Evolutionary conservation across 2,888 invertebrate species (phyloP), one percentile per base, ranked within the genome.

Genomic region (Serrognathus titanus): DNA sequence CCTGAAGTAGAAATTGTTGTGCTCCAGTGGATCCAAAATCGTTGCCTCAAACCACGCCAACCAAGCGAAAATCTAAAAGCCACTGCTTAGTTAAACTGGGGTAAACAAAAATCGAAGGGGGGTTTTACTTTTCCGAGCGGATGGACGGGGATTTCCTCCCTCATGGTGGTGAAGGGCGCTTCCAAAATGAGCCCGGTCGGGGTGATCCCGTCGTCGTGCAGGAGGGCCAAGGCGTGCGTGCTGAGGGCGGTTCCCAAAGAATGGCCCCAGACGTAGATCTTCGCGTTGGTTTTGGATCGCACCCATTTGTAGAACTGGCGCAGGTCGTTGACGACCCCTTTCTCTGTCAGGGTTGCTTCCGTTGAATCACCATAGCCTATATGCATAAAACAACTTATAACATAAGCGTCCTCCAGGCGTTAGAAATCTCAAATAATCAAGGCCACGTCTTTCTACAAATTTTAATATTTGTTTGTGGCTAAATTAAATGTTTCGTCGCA

Each of bases 181-280:
- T 74, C 74, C 47, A 74, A 57, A 45, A 73, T 60, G 41, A 74
- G 60, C 3, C 73, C 73, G 20, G 64, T 58, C n/a, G 69, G 61
- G 12, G 57, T 43, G n/a, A 55, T 56, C 47, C 69, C 64, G 49
- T 69, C 62, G 38, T 62, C 59, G 58, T 70, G 67, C 35, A 75
- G 65, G 48, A 66, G 61, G 7, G 69, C 61, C 10, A 71, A 36
- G 2, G 72, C 71, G 37, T 66, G 66, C n/a, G 71, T 66, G 8
- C 71, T 71, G 58, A 76, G 56, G 31, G 74, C 69, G 36, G 73
- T 65, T 1, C 76, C 76, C 46, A 76, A 57, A 2, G 76, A 76
- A 57, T 75, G 76, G 0, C 74, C 75, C 75, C 75, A 76, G 47
- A 76, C 62, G 61, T 70, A 75, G 53, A 76, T 71, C n/a, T 63